A percentile compares a stretch with the other conserved stretches of the same genome.
Evolutionary conservation across 2,888 invertebrate species (phyloP).

Genomic region (Pegoplata infirma): DNA sequence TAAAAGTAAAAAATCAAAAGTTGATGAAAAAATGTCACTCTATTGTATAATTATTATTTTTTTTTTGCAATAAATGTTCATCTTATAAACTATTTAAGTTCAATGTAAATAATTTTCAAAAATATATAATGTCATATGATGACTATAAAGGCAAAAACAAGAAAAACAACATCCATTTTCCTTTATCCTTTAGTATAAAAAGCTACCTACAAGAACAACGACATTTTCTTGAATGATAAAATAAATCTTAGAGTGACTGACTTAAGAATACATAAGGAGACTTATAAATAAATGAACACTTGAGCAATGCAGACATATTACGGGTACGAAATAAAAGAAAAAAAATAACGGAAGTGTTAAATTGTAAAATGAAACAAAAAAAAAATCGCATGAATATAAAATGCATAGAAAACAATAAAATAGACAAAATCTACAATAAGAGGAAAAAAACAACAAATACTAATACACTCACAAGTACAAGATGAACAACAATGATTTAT

Average conservation of each 20-base stretch:
- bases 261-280: constrained; percentile 26
- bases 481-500: constrained; percentile 29
- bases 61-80: too few species aligned
- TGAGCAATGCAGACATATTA: constrained; percentile 49
- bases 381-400: constrained; percentile 28
- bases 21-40: too few species aligned
- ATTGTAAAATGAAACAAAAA: constrained; percentile 29
- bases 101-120: too few species aligned
- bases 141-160: too few species aligned
- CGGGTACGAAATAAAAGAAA: neutral
- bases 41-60: too few species aligned
- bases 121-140: too few species aligned
- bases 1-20: too few species aligned
- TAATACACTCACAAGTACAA: neutral
- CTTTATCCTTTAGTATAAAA: too few species aligned
- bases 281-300: constrained; percentile 59
- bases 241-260: constrained; percentile 39
- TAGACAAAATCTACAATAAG: neutral
- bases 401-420: constrained; percentile 34
- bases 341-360: constrained; percentile 56
- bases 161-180: too few species aligned
- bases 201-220: neutral
- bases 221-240: constrained; percentile 10
- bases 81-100: too few species aligned
- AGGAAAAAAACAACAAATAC: neutral